Percentiles rank a stretch among this genome's conserved stretches.
These are phyloP conservation scores for Galleria mellonella DNA, from an alignment of 1,140 invertebrate species.

Conservation along the genomic window DNA sequence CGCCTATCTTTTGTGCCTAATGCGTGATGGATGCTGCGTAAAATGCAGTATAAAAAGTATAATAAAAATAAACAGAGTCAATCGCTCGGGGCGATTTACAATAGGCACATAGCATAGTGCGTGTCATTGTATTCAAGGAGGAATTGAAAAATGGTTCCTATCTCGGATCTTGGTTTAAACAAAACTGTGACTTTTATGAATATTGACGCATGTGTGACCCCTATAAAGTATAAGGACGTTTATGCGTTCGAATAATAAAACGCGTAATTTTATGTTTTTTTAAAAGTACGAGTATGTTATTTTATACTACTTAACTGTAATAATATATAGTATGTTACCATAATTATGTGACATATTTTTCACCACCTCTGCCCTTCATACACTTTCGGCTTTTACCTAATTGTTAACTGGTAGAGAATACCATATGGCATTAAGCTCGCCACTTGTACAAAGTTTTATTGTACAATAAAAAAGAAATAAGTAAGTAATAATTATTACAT, in stretches of 20 bases:
- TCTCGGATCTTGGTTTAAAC: constrained; percentile 38
- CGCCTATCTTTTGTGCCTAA: constrained; percentile 70
- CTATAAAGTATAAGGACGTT: constrained; percentile 16
- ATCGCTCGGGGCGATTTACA: constrained; percentile 42
- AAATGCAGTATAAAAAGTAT: constrained; percentile 49
- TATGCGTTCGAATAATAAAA: constrained; percentile 12
- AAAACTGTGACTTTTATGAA: constrained; percentile 53
- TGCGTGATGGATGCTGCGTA: constrained; percentile 65
- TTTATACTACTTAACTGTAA: too few relatives aligned
- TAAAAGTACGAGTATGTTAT: too few relatives aligned
- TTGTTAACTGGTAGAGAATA: too few relatives aligned
- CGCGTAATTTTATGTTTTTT: constrained; percentile 3
- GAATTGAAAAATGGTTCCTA: constrained; percentile 53
- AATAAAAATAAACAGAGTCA: constrained; percentile 57
- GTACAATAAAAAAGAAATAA: too few relatives aligned
- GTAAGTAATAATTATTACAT: too few relatives aligned
- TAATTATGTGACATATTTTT: too few relatives aligned
- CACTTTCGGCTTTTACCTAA: too few relatives aligned
- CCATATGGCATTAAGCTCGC: too few relatives aligned
- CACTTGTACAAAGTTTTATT: too few relatives aligned
- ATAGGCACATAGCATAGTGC: constrained; percentile 33
- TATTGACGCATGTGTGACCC: constrained; percentile 26
- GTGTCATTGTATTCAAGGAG: constrained; percentile 39
- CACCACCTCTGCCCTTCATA: too few relatives aligned
- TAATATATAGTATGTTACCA: too few relatives aligned